A percentile compares a stretch with the other conserved stretches of the same genome.
These are phyloP conservation scores for Artemisiospiza belli DNA, from an alignment of 2,113 vertebrate genomes.

Conservation along the genomic window DNA sequence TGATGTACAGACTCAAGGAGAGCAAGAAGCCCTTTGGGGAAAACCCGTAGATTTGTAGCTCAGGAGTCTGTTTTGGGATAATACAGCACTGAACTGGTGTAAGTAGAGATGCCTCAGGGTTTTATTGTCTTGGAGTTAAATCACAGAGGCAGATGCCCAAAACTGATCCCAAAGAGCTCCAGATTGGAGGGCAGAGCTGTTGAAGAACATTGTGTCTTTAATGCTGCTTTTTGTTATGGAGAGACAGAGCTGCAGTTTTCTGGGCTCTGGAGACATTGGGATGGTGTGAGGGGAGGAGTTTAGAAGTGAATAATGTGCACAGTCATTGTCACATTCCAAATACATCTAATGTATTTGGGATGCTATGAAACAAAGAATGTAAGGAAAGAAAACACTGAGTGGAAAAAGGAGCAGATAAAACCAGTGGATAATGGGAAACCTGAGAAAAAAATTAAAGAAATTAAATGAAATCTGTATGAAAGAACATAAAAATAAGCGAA, in stretches of 20 bases:
- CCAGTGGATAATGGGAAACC: neutral
- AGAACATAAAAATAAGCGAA: neutral
- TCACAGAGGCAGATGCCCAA: neutral
- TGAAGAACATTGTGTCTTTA: neutral
- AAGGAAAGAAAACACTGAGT: neutral
- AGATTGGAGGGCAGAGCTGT: neutral
- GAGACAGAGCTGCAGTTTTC: neutral
- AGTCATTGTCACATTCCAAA: neutral
- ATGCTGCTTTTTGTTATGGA: neutral
- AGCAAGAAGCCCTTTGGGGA: neutral
- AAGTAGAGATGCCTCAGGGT: neutral
- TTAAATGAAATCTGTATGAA: neutral
- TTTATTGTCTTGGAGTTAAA: neutral
- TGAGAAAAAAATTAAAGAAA: neutral
- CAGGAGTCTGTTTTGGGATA: neutral
- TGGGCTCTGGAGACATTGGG: neutral
- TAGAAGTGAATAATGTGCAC: neutral
- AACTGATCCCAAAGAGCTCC: neutral
- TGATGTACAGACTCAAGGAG: neutral
- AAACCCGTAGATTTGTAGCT: neutral
- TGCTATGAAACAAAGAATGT: neutral
- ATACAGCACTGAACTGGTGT: neutral
- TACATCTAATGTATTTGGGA: neutral
- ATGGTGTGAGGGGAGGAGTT: fast-evolving
- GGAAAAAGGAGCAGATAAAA: neutral